phyloP scores from a whole-genome alignment of 2,797 vertebrate genomes.

The Tapera naevia region DNA sequence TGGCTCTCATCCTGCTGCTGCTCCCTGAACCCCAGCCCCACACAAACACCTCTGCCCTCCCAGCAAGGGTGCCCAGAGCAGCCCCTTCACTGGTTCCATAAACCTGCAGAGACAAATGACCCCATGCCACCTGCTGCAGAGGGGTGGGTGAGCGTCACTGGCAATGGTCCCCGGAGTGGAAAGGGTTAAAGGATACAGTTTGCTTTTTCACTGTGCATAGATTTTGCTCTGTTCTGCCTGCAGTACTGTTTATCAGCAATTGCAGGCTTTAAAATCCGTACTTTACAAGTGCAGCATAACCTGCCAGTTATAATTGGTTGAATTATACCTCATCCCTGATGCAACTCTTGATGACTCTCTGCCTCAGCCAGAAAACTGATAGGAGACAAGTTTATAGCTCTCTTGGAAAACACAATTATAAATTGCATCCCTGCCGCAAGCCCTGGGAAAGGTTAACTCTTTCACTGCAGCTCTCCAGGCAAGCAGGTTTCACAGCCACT shows the following conservation, averaged over 20 bases:
- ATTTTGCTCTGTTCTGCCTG: constrained; percentile 5
- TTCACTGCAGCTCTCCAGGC: not conserved
- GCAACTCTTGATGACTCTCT: constrained; percentile 62
- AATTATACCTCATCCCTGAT: constrained; percentile 66
- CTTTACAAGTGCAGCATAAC: constrained; percentile 63
- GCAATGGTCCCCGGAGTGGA: not conserved
- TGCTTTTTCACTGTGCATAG: not conserved
- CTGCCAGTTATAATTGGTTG: constrained; percentile 64
- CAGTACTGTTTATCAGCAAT: constrained; percentile 59
- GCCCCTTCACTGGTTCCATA: rapidly evolving
- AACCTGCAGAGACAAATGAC: not conserved
- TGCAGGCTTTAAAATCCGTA: constrained; percentile 62
- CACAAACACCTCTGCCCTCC: not conserved
- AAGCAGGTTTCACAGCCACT: not conserved
- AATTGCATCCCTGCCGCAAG: constrained; percentile 34
- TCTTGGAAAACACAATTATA: constrained; percentile 66
- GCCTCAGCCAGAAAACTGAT: constrained; percentile 51
- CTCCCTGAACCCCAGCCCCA: not conserved
- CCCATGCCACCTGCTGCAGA: not conserved
- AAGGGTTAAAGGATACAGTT: constrained; percentile 10
- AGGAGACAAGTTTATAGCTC: constrained; percentile 64
- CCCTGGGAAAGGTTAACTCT: constrained; percentile 44
- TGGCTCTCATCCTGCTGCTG: not conserved
- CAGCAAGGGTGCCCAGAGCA: rapidly evolving
- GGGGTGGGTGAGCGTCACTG: not conserved